These are phyloP conservation scores for Zaprionus africanus DNA, from an alignment of 1,140 invertebrate genomes.

Conservation along the genomic window DNA sequence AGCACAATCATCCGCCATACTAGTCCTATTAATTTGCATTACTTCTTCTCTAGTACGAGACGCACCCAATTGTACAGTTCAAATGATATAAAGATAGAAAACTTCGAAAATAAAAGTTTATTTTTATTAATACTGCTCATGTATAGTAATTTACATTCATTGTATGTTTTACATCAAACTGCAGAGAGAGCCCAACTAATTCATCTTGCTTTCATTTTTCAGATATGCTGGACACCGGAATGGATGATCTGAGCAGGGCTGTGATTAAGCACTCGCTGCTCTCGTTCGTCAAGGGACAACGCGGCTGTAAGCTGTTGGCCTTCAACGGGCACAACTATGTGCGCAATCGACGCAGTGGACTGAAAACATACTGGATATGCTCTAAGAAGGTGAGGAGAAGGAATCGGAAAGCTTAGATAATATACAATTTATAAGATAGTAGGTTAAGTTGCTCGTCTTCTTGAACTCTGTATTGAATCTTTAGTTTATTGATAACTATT, in stretches of 20 bases:
- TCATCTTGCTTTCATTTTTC: constrained; percentile 19
- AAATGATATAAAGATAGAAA: constrained; percentile 40
- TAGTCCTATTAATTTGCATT: constrained; percentile 50
- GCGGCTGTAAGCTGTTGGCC: constrained; percentile 73
- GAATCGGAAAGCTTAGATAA: no score
- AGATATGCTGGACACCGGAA: constrained; percentile 26
- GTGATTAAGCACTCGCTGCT: constrained; percentile 68
- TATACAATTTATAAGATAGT: no score
- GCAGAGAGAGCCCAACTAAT: constrained; percentile 27
- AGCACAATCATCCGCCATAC: constrained; percentile 84
- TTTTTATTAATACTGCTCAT: constrained; percentile 3
- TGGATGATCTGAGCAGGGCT: constrained; percentile 38
- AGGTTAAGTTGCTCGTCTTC: no score
- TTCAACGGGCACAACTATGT: constrained; percentile 77
- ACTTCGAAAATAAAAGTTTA: constrained; percentile 26
- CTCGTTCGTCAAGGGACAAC: constrained; percentile 71
- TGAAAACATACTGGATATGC: constrained; percentile 83
- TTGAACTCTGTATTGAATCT: no score
- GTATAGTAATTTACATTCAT: constrained; percentile 2
- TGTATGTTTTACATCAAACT: background rate
- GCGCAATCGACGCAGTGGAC: constrained; percentile 70
- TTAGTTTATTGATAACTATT: no score
- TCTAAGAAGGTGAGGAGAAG: constrained; percentile 73
- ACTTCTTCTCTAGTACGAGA: background rate
- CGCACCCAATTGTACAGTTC: constrained; percentile 41